Conservation (phyloP, 2,797 vertebrate genomes). For the Mormyrus hasselquistii region DNA sequence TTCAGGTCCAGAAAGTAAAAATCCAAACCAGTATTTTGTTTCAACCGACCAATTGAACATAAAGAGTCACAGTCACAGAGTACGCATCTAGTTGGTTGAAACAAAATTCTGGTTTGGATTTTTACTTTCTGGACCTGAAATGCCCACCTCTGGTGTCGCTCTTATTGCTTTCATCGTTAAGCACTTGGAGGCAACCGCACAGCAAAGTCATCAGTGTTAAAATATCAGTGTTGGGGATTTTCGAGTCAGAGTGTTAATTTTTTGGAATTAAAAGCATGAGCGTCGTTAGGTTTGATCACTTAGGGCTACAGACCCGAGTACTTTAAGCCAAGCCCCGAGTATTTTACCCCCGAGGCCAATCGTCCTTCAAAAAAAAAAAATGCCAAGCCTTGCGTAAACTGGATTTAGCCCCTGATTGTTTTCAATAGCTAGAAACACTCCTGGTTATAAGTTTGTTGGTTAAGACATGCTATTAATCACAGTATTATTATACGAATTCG, state of each 20-base stretch:
- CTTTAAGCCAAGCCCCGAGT: background rate
- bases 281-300: background rate
- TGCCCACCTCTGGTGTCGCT: no score
- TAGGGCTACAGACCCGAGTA: background rate
- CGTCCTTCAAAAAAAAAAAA: background rate
- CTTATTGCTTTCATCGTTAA: background rate
- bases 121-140: no score
- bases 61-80: no score
- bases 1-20: no score
- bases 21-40: no score
- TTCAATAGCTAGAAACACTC: background rate
- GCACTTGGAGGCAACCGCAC: background rate
- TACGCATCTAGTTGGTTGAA: no score
- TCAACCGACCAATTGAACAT: no score
- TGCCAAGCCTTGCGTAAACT: background rate
- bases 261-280: background rate
- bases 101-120: no score
- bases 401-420: background rate
- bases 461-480: background rate
- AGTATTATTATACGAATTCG: background rate
- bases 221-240: background rate
- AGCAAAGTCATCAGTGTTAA: background rate
- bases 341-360: background rate
- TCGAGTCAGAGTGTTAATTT: background rate
- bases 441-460: background rate